Conservation (phyloP, 2,797 vertebrate genomes). For the Oceanodroma leucorhoa region DNA sequence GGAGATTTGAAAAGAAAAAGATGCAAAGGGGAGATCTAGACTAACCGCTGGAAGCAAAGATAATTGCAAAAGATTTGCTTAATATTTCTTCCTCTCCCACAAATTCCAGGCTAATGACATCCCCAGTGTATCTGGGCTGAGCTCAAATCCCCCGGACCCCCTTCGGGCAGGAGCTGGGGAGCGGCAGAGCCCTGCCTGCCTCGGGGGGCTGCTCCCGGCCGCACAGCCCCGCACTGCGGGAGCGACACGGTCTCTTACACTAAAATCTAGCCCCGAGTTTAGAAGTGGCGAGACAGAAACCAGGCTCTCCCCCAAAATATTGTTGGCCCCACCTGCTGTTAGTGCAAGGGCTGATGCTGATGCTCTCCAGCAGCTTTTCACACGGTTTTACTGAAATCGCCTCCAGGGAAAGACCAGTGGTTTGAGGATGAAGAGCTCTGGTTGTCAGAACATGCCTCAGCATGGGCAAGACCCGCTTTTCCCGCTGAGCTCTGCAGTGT, state of each 20-base stretch:
- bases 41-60: background rate
- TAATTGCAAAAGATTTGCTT: background rate
- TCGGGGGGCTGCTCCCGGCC: fast-evolving
- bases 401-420: background rate
- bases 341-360: background rate
- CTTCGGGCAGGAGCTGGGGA: background rate
- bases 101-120: background rate
- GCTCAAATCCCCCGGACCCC: background rate
- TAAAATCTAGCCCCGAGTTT: background rate
- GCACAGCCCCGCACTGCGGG: fast-evolving
- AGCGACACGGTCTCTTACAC: fast-evolving
- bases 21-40: background rate
- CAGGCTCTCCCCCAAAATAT: background rate
- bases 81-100: background rate
- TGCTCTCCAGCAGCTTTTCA: background rate
- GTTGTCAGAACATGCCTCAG: background rate
- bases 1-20: background rate
- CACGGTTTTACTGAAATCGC: background rate
- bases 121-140: fast-evolving
- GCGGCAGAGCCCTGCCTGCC: background rate
- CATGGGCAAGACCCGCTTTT: background rate
- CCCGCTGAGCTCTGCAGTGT: fast-evolving
- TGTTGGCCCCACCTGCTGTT: background rate
- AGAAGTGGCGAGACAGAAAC: background rate
- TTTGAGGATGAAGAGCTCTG: background rate